Percentiles rank a stretch among this genome's conserved stretches.
Evolutionary conservation across 2,888 invertebrate species (phyloP).

Genomic region (Leptinotarsa rubiginosa): DNA sequence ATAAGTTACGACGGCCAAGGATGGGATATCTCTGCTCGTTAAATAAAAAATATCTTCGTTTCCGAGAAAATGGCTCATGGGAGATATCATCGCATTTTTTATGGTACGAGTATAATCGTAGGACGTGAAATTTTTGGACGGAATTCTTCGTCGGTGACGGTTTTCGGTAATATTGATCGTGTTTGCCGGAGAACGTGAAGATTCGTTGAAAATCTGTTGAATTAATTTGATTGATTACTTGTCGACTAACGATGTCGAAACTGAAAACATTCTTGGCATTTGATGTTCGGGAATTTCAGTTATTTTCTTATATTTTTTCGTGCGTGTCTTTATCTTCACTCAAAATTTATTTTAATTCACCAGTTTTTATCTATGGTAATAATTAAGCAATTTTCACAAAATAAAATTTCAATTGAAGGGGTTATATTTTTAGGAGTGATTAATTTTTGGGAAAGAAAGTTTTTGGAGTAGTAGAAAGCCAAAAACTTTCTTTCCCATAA

Average conservation of each 20-base stretch:
- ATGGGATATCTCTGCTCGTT: slow-evolving; percentile 21
- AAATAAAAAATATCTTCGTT: slow-evolving; percentile 12
- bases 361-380: no score
- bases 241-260: neutral
- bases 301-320: neutral
- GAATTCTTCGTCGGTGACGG: neutral
- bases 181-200: neutral
- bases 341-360: no score
- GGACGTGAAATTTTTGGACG: neutral
- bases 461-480: no score
- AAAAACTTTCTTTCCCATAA: no score
- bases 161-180: slow-evolving; percentile 2
- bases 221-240: slow-evolving; percentile 23
- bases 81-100: slow-evolving; percentile 12
- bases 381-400: no score
- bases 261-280: neutral
- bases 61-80: slow-evolving; percentile 18
- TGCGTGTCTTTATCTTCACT: no score
- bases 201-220: neutral
- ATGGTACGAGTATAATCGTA: slow-evolving; percentile 5
- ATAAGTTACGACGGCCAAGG: slow-evolving; percentile 55
- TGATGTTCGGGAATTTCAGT: neutral
- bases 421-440: no score
- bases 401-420: no score
- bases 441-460: no score